These are phyloP conservation scores for Hypselothyrea guttata DNA, from an alignment of 2,888 invertebrate species.

Conservation along the genomic window DNA sequence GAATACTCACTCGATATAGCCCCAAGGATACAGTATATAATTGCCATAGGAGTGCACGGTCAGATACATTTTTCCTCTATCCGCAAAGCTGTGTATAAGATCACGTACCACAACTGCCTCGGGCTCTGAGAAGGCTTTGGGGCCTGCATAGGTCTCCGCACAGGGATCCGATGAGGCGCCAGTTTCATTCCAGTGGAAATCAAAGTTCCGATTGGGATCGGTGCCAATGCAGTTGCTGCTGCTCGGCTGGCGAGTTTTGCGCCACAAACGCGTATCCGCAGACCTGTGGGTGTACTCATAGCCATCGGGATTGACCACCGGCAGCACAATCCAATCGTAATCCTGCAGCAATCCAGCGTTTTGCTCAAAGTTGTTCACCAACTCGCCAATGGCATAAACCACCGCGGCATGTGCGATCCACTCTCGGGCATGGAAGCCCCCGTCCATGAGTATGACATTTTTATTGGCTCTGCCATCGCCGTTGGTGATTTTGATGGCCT, in stretches of 20 bases:
- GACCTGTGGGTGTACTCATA: slow-evolving; percentile 84
- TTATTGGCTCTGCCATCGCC: slow-evolving; percentile 74
- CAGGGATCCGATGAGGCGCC: slow-evolving; percentile 82
- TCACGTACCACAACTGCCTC: slow-evolving; percentile 85
- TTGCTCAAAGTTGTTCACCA: slow-evolving; percentile 83
- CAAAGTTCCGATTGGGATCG: slow-evolving; percentile 87
- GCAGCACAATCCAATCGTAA: slow-evolving; percentile 87
- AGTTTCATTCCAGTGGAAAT: slow-evolving; percentile 84
- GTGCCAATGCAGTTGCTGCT: slow-evolving; percentile 82
- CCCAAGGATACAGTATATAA: slow-evolving; percentile 74
- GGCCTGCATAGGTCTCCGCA: slow-evolving; percentile 84
- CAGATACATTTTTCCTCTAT: slow-evolving; percentile 82
- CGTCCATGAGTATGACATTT: slow-evolving; percentile 84
- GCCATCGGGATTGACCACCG: slow-evolving; percentile 88
- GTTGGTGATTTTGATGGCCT: slow-evolving; percentile 85
- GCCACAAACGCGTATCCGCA: slow-evolving; percentile 81
- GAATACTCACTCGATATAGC: slow-evolving; percentile 62
- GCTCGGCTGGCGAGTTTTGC: slow-evolving; percentile 83
- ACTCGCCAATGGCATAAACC: slow-evolving; percentile 84
- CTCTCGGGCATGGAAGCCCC: slow-evolving; percentile 86
- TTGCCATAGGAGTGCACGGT: slow-evolving; percentile 72
- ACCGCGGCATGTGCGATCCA: slow-evolving; percentile 86
- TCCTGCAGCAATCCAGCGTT: slow-evolving; percentile 83
- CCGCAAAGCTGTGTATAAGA: slow-evolving; percentile 82
- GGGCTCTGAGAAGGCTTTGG: slow-evolving; percentile 85